Evolutionary conservation across 2,113 vertebrate genomes (phyloP), one percentile per base, ranked within the genome.

Genomic region (Antechinus stuartii): DNA sequence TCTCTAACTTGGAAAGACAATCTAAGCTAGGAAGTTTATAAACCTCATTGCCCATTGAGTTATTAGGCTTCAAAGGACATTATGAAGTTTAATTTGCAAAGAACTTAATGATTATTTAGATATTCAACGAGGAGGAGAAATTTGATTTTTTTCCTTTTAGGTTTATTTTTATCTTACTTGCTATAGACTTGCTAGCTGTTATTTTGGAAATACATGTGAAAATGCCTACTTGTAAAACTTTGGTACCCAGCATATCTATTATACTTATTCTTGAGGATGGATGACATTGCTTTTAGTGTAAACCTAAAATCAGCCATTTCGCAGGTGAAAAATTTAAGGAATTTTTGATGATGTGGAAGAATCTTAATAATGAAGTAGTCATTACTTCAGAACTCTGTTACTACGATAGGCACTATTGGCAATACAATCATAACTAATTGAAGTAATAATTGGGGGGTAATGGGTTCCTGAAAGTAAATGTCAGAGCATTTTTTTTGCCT

Each of bases 281-380:
- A 54, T 55, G 54, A 22, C 94, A 94, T 95, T 95, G 89, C 61
- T 76, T 91, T 95, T 84, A 54, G 90, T 96, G 12, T 61, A 95
- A 94, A 95, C 53, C 47, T 16, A 90, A 42, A 26, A 27, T 91
- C 49, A 0, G 0, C 92, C 90, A 90, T 95, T 98, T 89, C 91
- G 53, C 94, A 96, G 91, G 55, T 96, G 96, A 95, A 95, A 92
- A 61, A 92, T 54, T 92, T 96, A 50, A 93, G 76, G 92, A 14
- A 93, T 97, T 98, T 97, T 97, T 97, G 90, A 92, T 92, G 91
- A 91, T 55, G 22, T 3, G 5, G 91, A 95, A 90, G 95, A 96
- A 97, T 95, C 91, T 54, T 95, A 90, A 89, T 53, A 61, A 90
- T 94, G 49, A 97, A 97, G 91, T 93, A 92, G 91, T 90, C 94